These are phyloP conservation scores for Spialia ferax DNA, from an alignment of 2,888 invertebrate species.

Conservation along the genomic window DNA sequence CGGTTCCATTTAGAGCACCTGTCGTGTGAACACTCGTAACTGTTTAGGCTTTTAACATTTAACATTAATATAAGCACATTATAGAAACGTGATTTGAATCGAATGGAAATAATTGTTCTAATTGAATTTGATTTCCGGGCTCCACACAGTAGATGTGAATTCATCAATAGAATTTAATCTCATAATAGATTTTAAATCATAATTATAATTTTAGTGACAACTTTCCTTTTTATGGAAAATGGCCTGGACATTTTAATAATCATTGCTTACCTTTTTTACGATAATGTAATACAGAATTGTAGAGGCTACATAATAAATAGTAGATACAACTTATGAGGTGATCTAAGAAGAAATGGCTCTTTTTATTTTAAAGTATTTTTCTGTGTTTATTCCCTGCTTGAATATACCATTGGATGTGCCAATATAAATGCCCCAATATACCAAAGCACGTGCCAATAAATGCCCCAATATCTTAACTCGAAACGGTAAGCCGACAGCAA, in stretches of 20 bases:
- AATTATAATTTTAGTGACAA: too few relatives aligned
- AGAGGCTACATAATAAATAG: too few relatives aligned
- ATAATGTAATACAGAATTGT: too few relatives aligned
- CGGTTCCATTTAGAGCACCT: constrained; percentile 41
- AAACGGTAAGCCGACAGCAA: constrained; percentile 20
- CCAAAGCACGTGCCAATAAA: too few relatives aligned
- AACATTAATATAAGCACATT: constrained; percentile 10
- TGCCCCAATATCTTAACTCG: constrained; percentile 16
- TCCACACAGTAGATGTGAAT: background rate
- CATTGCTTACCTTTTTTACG: too few relatives aligned
- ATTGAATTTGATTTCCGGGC: background rate
- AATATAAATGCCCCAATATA: too few relatives aligned
- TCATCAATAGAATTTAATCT: too few relatives aligned
- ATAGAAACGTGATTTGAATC: constrained; percentile 39
- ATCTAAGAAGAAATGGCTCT: background rate
- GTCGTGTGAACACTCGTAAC: constrained; percentile 5
- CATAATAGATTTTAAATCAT: too few relatives aligned
- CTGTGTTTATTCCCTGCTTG: too few relatives aligned
- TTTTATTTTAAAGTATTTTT: background rate
- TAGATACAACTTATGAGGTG: too few relatives aligned
- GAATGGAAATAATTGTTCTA: background rate
- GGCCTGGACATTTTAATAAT: too few relatives aligned
- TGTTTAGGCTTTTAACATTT: constrained; percentile 2
- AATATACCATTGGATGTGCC: background rate
- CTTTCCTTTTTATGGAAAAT: too few relatives aligned